Base-by-base conservation (phyloP, 2,888 invertebrate species). In the Polydrusus cervinus region DNA sequence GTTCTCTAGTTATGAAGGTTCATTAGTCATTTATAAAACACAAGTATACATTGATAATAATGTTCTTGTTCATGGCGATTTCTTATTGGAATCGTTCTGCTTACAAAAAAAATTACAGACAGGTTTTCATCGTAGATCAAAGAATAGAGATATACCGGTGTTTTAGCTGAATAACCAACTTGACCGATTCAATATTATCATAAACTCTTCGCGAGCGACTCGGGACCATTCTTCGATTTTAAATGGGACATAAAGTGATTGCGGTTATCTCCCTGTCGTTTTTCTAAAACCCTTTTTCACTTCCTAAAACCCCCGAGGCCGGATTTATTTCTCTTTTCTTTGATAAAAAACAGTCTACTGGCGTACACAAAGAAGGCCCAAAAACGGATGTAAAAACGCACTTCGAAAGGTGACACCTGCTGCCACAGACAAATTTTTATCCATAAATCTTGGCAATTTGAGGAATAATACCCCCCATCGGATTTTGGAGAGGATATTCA, bases 301-400 rank as follows among this genome's bases (percentile, higher is more conserved):
- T 40, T 38, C 18, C 38, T 13, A 38, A 60, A 40, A 10, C 57
- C 11, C 38, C 57, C 14, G 38, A 60, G 38, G n/a, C 45, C 30
- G 47, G 20, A 64, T 64, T 64, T 64, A 64, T 64, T 30, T 49
- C 64, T 34, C 13, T 49, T n/a, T 64, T 64, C 34, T 64, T 47
- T 64, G 34, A 30, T 47, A 47, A 49, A 45, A 45, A 47, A 43
- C 45, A 9, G 20, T 34, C 13, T 34, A 34, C 34, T 14, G 13
- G 64, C 49, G 30, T 49, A 64, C 64, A 64, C 57, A 64, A 64
- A 64, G 64, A 49, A 34, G 25, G 8, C 47, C 18, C n/a, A 25
- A 47, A 64, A 47, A 45, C 64, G 64, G 47, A 64, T 64, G 30
- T 47, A 64, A 64, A 64, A 64, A 64, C 64, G 47, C 34, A 64